Evolutionary conservation across 2,888 invertebrate species (phyloP), one percentile per base, ranked within the genome.

Genomic region (Ophioninae sp.): DNA sequence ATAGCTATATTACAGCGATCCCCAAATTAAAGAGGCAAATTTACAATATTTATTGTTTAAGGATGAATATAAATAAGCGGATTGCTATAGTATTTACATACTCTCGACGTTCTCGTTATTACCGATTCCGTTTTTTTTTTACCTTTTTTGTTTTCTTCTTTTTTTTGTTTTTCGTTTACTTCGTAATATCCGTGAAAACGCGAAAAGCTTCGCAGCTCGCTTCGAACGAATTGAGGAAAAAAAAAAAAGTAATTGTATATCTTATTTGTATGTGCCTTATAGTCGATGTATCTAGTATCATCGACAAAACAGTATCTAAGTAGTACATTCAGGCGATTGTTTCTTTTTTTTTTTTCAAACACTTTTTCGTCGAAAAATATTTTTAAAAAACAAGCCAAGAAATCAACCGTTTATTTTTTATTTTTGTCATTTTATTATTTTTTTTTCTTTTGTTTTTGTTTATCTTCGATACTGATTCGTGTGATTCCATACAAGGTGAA

Each of bases 1-100:
- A 84, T 82, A 81, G 86, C 86, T 88, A 87, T 88, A 82, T 89
- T 89, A 88, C 88, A 84, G 84, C 84, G 84, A 84, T 84, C 75
- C 81, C 79, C 79, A 79, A 84, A 84, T 84, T 84, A 79, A 81
- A 84, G 81, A 81, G 76, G 81, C 84, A 79, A 74, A 84, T 84
- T 71, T 81, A 84, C 79, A 84, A 79, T 79, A 73, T 73, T 69
- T 83, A 79, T 75, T 67, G 56, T 65, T 67, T 39, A 76, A 76
- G 75, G 75, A 76, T 76, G 65, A 76, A 39, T 76, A 81, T 58
- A 81, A 81, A 83, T 71, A 83, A 84, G 81, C 83, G 81, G 79
- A 84, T 75, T 75, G 69, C 78, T 75, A 81, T 81, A 72, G 56
- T 84, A 85, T 87, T 80, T 56, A 83, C 83, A 84, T 83, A 84